These are phyloP conservation scores for Cephus sareptanus DNA, from an alignment of 2,888 invertebrate species.

Conservation along the genomic window DNA sequence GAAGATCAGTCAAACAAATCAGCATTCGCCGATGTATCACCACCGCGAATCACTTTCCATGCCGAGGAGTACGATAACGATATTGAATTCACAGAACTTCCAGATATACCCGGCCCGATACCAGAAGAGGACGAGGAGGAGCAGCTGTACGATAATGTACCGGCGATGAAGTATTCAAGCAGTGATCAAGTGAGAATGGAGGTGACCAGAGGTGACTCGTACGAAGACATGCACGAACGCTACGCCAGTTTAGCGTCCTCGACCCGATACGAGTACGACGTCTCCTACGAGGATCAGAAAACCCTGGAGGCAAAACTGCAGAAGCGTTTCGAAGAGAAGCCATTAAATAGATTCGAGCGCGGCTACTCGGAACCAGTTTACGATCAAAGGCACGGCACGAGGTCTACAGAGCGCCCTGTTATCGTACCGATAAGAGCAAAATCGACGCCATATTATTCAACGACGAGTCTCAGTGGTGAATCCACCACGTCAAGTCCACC, in stretches of 20 bases:
- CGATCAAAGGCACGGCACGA: slow-evolving; percentile 59
- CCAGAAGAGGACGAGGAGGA: slow-evolving; percentile 59
- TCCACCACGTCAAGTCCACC: slow-evolving; percentile 68
- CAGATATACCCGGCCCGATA: slow-evolving; percentile 53
- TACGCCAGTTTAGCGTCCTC: slow-evolving; percentile 53
- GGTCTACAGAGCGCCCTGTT: slow-evolving; percentile 69
- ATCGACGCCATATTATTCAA: slow-evolving; percentile 64
- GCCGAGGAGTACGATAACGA: slow-evolving; percentile 51
- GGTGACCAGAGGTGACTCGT: slow-evolving; percentile 54
- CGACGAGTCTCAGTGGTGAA: slow-evolving; percentile 73
- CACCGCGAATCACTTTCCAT: slow-evolving; percentile 53
- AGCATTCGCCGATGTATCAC: slow-evolving; percentile 45
- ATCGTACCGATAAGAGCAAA: slow-evolving; percentile 65
- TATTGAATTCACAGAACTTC: slow-evolving; percentile 33
- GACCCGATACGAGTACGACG: slow-evolving; percentile 54
- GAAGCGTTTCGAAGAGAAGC: slow-evolving; percentile 29
- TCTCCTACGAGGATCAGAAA: slow-evolving; percentile 51
- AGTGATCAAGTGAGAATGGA: slow-evolving; percentile 54
- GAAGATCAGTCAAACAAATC: slow-evolving; percentile 35
- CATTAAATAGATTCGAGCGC: slow-evolving; percentile 33
- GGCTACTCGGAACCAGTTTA: slow-evolving; percentile 49
- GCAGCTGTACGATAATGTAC: slow-evolving; percentile 60
- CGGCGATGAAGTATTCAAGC: slow-evolving; percentile 59
- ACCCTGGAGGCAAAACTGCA: slow-evolving; percentile 22
- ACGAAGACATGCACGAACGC: slow-evolving; percentile 62